Conservation (phyloP, 2,888 invertebrate genomes). For the Nemoura dubitans region DNA sequence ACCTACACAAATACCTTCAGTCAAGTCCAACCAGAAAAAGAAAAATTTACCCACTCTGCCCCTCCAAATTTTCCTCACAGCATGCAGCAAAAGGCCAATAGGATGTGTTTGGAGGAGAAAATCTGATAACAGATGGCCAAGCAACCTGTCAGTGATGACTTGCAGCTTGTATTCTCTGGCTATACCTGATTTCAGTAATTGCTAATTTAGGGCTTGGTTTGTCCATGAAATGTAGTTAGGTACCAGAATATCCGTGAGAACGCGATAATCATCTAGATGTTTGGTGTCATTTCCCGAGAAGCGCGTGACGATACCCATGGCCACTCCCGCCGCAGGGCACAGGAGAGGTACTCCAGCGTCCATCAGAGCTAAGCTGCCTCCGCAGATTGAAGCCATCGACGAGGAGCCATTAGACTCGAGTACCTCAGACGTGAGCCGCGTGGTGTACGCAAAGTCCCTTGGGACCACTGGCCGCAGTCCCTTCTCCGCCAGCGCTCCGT, state of each 20-base stretch:
- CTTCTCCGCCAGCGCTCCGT: slow-evolving; percentile 95
- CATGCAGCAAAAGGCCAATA: too few species aligned
- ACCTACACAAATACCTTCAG: too few species aligned
- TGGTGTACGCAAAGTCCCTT: slow-evolving; percentile 85
- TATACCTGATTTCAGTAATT: too few species aligned
- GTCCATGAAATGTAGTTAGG: too few species aligned
- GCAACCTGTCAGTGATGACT: too few species aligned
- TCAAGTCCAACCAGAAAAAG: too few species aligned
- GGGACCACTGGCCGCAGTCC: slow-evolving; percentile 87
- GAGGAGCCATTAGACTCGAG: slow-evolving; percentile 96
- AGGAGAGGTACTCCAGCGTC: slow-evolving; percentile 93
- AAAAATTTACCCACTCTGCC: too few species aligned
- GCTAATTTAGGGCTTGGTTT: too few species aligned
- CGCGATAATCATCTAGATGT: slow-evolving; percentile 77
- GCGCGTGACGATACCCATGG: slow-evolving; percentile 86
- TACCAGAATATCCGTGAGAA: slow-evolving; percentile 92
- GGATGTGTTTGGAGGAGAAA: too few species aligned
- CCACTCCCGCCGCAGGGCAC: slow-evolving; percentile 89
- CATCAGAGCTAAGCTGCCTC: slow-evolving; percentile 92
- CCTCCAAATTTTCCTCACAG: too few species aligned
- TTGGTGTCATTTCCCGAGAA: slow-evolving; percentile 66
- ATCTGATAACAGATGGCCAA: too few species aligned
- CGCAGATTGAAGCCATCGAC: slow-evolving; percentile 98
- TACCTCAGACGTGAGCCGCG: slow-evolving; percentile 90
- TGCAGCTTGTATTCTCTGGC: too few species aligned